Evolutionary conservation across 2,797 vertebrate species (phyloP).

Genomic region (Eulemur mongoz): DNA sequence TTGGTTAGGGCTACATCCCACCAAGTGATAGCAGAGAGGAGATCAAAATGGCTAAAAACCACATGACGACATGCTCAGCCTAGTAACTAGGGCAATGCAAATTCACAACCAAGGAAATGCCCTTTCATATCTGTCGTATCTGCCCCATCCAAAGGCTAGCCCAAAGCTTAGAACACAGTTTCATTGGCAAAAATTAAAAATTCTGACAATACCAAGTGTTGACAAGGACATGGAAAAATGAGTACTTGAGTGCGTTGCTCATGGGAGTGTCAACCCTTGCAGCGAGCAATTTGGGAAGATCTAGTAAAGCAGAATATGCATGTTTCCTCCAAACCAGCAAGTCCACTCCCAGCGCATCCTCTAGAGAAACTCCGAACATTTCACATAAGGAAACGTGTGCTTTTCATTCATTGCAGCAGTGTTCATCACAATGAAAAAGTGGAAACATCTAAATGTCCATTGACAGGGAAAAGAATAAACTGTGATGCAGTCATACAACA

Average conservation of each 20-base stretch:
- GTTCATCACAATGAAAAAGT: neutral
- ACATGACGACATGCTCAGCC: neutral
- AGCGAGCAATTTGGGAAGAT: neutral
- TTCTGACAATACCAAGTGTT: neutral
- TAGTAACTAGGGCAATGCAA: neutral
- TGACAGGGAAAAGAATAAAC: neutral
- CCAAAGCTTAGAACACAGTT: neutral
- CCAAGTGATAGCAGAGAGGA: accelerated
- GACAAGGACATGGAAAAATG: neutral
- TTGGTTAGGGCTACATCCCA: neutral
- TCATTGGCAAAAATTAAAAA: neutral
- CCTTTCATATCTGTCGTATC: neutral
- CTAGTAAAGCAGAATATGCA: neutral
- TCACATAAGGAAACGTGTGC: neutral
- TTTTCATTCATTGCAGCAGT: accelerated
- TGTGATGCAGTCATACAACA: neutral
- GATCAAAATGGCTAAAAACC: no score
- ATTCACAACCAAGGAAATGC: neutral
- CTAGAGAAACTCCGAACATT: neutral
- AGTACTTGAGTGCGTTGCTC: neutral
- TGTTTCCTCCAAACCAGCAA: neutral
- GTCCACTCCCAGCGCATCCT: no score
- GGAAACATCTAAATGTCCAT: neutral
- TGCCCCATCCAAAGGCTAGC: neutral
- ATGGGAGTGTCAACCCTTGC: neutral